These are phyloP conservation scores for Lycia hirtaria DNA, from an alignment of 2,888 invertebrate species.

Conservation along the genomic window DNA sequence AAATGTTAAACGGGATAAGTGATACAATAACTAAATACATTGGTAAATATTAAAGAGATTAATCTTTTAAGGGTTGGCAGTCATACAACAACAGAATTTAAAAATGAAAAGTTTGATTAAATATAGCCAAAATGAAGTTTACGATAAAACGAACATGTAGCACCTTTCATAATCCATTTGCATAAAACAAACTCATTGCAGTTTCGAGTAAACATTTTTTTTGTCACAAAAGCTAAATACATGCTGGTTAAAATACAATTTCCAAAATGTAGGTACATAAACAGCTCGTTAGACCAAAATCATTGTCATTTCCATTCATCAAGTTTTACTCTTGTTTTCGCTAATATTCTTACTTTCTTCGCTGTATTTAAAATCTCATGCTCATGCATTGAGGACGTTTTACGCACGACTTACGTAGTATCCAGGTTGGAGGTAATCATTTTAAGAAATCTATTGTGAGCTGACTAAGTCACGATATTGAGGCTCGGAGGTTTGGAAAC, in stretches of 20 bases:
- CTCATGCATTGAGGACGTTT: constrained; percentile 38
- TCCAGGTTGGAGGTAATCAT: constrained; percentile 28
- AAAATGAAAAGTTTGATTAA: too few species aligned
- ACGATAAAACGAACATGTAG: too few species aligned
- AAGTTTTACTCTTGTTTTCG: constrained; percentile 26
- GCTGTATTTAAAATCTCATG: constrained; percentile 28
- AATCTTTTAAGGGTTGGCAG: too few species aligned
- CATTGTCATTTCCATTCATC: constrained; percentile 21
- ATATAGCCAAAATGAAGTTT: too few species aligned
- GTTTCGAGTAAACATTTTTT: too few species aligned
- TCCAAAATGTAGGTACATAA: constrained; percentile 1
- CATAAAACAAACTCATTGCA: too few species aligned
- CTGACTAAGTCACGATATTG: constrained; percentile 20
- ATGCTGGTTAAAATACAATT: neutral
- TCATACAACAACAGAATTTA: too few species aligned
- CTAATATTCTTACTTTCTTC: constrained; percentile 28
- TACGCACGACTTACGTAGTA: constrained; percentile 43
- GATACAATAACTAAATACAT: too few species aligned
- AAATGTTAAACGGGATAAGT: too few species aligned
- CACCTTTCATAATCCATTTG: too few species aligned
- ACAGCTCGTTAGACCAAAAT: constrained; percentile 19
- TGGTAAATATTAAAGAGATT: too few species aligned
- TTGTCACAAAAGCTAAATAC: too few species aligned
- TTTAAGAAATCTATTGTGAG: constrained; percentile 28
- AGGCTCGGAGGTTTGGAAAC: constrained; percentile 22